Evolutionary conservation across 2,888 invertebrate genomes (phyloP).

Genomic region (Drosophila testacea): DNA sequence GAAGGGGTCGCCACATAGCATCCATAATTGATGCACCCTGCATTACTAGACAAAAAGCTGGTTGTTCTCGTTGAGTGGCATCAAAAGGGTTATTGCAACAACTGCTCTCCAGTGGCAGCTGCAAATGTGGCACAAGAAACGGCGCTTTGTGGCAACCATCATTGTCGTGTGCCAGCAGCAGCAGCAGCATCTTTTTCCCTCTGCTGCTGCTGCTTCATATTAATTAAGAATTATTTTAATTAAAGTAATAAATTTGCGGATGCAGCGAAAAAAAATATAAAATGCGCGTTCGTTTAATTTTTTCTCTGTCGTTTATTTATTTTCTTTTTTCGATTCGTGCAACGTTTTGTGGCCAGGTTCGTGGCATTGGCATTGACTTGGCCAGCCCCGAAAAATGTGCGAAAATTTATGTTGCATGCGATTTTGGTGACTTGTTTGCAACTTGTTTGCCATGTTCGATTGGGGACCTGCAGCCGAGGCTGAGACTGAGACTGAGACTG

Average conservation of each 20-base stretch:
- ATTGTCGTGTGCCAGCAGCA: slow-evolving; percentile 37
- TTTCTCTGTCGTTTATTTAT: background rate
- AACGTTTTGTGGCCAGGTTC: slow-evolving; percentile 31
- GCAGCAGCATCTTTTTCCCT: slow-evolving; percentile 19
- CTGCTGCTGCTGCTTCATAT: slow-evolving; percentile 75
- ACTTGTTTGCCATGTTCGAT: slow-evolving; percentile 75
- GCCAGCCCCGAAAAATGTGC: slow-evolving; percentile 70
- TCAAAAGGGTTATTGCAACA: slow-evolving; percentile 29
- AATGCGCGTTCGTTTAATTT: slow-evolving; percentile 42
- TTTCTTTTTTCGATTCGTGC: slow-evolving; percentile 3
- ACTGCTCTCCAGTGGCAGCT: slow-evolving; percentile 29
- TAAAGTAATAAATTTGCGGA: slow-evolving; percentile 85
- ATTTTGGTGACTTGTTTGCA: slow-evolving; percentile 81
- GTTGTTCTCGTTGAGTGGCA: slow-evolving; percentile 37
- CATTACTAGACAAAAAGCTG: slow-evolving; percentile 68
- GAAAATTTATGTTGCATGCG: slow-evolving; percentile 83
- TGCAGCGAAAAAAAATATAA: slow-evolving; percentile 45
- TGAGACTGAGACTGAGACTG: too few species aligned
- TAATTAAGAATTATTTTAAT: slow-evolving; percentile 86
- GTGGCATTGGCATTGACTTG: slow-evolving; percentile 44
- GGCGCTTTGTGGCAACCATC: slow-evolving; percentile 39
- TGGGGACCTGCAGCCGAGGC: slow-evolving; percentile 33
- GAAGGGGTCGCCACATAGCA: slow-evolving; percentile 23
- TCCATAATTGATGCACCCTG: slow-evolving; percentile 70
- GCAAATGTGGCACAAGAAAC: slow-evolving; percentile 50